Conservation (phyloP, 2,888 invertebrate genomes). For the Girardia tigrina region DNA sequence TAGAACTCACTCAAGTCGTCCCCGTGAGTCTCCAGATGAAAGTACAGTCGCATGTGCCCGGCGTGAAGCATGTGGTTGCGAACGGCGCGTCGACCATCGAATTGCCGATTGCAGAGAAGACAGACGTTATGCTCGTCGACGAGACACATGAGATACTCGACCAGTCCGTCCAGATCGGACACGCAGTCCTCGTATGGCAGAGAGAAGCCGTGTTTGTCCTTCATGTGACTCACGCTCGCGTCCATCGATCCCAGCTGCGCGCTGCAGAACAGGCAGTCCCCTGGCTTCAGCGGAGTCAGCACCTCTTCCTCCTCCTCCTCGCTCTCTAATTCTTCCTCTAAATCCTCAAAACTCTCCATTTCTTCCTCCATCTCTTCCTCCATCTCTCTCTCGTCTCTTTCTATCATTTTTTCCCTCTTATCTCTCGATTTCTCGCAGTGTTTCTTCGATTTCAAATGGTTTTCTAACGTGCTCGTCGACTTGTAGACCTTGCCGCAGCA, state of each 20-base stretch:
- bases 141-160: neutral
- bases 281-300: neutral
- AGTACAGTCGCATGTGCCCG: neutral
- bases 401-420: neutral
- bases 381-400: neutral
- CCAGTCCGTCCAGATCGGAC: neutral
- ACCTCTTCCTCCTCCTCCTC: neutral
- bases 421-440: neutral
- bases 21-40: neutral
- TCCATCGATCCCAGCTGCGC: neutral
- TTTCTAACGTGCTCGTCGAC: neutral
- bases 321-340: neutral
- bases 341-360: too few species aligned
- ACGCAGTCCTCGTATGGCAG: neutral
- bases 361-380: neutral
- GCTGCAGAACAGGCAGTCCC: neutral
- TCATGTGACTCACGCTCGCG: neutral
- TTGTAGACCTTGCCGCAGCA: neutral
- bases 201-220: neutral
- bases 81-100: neutral
- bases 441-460: neutral
- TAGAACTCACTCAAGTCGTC: neutral
- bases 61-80: neutral
- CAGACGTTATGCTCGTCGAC: neutral
- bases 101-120: neutral